Conservation (phyloP, 1,140 invertebrate genomes). For the Trinorchestia longiramus region DNA sequence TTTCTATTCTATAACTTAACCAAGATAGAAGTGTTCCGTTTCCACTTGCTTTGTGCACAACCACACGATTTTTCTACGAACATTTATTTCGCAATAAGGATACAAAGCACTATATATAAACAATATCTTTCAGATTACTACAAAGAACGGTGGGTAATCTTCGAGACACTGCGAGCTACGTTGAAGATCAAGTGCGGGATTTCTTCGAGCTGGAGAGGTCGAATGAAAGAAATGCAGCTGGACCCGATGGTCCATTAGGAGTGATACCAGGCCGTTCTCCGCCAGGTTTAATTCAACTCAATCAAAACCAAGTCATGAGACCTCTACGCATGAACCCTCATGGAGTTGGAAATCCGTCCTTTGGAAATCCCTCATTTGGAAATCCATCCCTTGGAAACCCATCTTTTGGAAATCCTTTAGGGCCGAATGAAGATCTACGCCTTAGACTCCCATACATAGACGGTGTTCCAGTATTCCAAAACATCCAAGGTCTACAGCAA, state of each 20-base stretch:
- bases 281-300: conserved; percentile 8
- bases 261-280: neutral
- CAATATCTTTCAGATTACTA: neutral
- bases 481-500: neutral
- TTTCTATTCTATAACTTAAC: neutral
- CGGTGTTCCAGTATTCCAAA: conserved; percentile 17
- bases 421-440: neutral
- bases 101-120: neutral
- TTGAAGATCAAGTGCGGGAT: conserved; percentile 24
- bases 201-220: conserved; percentile 10
- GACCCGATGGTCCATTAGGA: neutral
- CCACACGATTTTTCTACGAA: neutral
- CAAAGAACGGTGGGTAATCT: conserved; percentile 13
- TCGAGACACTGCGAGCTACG: conserved; percentile 21
- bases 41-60: neutral
- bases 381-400: conserved; percentile 11
- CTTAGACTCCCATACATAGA: neutral
- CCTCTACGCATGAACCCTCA: neutral
- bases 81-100: neutral
- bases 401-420: no score
- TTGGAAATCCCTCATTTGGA: neutral
- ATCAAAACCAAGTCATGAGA: conserved; percentile 30
- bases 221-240: neutral
- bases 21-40: neutral
- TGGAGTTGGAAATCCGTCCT: neutral